These are phyloP conservation scores for Gallirallus australis DNA, from an alignment of 2,797 vertebrate species.

Conservation along the genomic window DNA sequence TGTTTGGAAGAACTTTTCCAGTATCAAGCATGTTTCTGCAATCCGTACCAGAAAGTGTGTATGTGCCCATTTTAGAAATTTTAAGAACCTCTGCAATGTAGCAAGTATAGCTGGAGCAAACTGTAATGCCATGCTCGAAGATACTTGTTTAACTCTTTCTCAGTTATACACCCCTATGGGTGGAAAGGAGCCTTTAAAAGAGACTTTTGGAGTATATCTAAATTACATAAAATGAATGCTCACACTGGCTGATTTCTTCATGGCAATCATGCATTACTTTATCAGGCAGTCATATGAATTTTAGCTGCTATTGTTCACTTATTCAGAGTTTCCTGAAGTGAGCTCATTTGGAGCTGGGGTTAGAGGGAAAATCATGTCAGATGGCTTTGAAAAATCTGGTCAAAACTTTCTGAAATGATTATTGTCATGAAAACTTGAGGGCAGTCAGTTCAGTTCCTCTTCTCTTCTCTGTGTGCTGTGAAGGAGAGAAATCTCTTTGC, in stretches of 20 bases:
- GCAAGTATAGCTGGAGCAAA: not conserved
- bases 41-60: not conserved
- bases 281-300: not conserved
- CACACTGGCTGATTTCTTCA: not conserved
- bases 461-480: not conserved
- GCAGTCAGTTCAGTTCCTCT: not conserved
- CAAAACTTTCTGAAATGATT: not conserved
- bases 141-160: not conserved
- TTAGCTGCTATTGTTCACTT: constrained; percentile 16
- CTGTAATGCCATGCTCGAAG: not conserved
- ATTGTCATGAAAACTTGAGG: not conserved
- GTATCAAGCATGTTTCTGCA: not conserved
- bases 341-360: not conserved
- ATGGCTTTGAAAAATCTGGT: not conserved
- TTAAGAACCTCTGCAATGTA: not conserved
- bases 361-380: not conserved
- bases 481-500: not conserved
- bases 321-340: not conserved
- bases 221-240: not conserved
- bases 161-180: not conserved
- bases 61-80: not conserved
- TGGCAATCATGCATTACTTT: not conserved
- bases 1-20: not conserved
- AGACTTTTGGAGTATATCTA: not conserved
- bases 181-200: not conserved